These are phyloP conservation scores for Dinomys branickii DNA, from an alignment of 2,113 vertebrate species.

Conservation along the genomic window DNA sequence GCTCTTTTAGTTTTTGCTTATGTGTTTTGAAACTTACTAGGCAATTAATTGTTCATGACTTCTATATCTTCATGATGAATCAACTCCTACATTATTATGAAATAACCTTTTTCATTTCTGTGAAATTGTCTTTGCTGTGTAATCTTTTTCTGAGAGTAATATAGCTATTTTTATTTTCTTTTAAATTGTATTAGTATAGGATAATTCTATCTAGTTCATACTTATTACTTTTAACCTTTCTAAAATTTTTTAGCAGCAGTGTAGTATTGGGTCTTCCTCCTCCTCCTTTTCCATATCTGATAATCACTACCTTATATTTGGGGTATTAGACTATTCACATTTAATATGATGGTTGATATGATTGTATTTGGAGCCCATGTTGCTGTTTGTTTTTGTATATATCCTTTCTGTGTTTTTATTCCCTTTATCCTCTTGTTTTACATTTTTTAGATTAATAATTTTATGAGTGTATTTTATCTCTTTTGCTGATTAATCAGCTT, in stretches of 20 bases:
- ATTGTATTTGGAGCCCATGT: neutral
- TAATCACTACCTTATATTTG: neutral
- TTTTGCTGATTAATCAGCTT: neutral
- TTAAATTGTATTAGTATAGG: neutral
- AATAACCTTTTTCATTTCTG: neutral
- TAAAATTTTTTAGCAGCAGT: neutral
- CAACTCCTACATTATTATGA: neutral
- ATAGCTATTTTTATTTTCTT: neutral
- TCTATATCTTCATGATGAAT: neutral
- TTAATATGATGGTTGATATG: neutral
- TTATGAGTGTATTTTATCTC: neutral
- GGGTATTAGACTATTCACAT: neutral
- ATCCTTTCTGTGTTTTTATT: neutral
- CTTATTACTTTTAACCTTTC: neutral
- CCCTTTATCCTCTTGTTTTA: neutral
- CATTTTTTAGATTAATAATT: conserved; percentile 39
- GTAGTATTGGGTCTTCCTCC: neutral
- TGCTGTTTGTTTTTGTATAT: neutral
- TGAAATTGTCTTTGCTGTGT: neutral
- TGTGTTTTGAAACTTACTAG: conserved; percentile 15
- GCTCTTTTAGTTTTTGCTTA: neutral
- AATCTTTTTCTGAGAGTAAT: conserved; percentile 36
- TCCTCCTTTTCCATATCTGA: neutral
- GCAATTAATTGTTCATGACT: neutral
- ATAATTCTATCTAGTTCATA: neutral